phyloP scores from a whole-genome alignment of 2,113 vertebrate genomes.

The Cololabis saira region DNA sequence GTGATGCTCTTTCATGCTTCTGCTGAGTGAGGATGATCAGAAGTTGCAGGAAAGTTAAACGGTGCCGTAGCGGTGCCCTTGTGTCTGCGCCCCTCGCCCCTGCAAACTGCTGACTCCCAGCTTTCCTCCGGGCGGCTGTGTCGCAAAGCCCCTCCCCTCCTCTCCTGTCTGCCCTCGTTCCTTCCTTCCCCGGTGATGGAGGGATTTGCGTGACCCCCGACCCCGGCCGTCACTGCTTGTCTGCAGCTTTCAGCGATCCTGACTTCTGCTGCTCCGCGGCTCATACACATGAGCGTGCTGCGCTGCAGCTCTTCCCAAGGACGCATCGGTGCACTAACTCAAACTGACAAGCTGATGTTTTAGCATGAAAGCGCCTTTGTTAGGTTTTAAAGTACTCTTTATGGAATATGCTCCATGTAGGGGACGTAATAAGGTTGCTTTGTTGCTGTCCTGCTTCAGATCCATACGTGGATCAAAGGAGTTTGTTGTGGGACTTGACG shows the following conservation, averaged over 20 bases:
- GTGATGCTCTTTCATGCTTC: not conserved
- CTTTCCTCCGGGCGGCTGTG: constrained; percentile 9
- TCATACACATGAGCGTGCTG: not conserved
- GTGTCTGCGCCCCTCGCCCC: constrained; percentile 9
- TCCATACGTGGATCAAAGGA: too few species aligned
- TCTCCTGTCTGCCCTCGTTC: constrained; percentile 12
- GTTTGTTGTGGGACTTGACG: too few species aligned
- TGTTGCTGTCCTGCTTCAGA: too few species aligned
- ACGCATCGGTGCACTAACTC: not conserved
- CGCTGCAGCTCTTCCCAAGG: not conserved
- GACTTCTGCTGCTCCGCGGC: constrained; percentile 5
- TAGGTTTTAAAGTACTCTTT: not conserved
- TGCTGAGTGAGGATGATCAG: constrained; percentile 1
- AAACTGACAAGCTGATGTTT: not conserved
- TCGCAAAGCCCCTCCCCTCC: constrained; percentile 19
- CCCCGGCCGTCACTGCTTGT: constrained; percentile 9
- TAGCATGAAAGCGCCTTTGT: not conserved
- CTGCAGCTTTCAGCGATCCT: constrained; percentile 1
- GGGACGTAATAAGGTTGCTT: too few species aligned
- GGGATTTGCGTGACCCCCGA: constrained; percentile 31
- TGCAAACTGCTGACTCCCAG: constrained; percentile 48
- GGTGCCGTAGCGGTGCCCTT: constrained; percentile 21
- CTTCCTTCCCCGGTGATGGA: constrained; percentile 16
- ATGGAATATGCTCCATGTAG: not conserved
- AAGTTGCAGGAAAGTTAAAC: constrained; percentile 8